Evolutionary conservation across 2,888 invertebrate genomes (phyloP).

Genomic region (Zonitis immaculata): DNA sequence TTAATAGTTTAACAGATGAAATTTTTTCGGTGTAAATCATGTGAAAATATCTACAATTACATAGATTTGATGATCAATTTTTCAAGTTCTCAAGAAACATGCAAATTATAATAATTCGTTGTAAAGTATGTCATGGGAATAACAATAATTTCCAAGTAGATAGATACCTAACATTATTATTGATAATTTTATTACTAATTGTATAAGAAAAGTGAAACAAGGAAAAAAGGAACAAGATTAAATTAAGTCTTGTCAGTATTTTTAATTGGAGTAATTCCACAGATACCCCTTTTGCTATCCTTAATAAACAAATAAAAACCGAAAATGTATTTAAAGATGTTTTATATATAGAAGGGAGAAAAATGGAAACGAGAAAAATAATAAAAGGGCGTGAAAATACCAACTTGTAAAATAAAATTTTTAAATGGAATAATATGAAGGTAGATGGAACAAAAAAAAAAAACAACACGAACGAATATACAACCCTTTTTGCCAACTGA

Average conservation of each 20-base stretch:
- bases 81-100: neutral
- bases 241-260: neutral
- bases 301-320: constrained; percentile 24
- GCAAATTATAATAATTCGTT: neutral
- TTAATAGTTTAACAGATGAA: neutral
- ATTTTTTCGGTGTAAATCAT: neutral
- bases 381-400: constrained; percentile 27
- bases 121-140: neutral
- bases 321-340: constrained; percentile 14
- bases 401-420: constrained; percentile 28
- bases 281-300: neutral
- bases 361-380: constrained; percentile 6
- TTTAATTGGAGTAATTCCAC: constrained; percentile 1
- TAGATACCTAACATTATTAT: no score
- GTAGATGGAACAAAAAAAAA: neutral
- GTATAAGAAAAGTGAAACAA: neutral
- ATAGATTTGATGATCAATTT: neutral
- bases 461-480: constrained; percentile 18
- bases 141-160: neutral
- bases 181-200: neutral
- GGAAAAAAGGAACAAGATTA: neutral
- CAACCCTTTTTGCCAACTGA: constrained; percentile 40
- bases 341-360: constrained; percentile 7
- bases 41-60: neutral
- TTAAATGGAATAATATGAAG: constrained; percentile 21